Evolutionary conservation across 2,113 vertebrate genomes (phyloP), one percentile per base, ranked within the genome.

Genomic region (Poeciliopsis retropinna): DNA sequence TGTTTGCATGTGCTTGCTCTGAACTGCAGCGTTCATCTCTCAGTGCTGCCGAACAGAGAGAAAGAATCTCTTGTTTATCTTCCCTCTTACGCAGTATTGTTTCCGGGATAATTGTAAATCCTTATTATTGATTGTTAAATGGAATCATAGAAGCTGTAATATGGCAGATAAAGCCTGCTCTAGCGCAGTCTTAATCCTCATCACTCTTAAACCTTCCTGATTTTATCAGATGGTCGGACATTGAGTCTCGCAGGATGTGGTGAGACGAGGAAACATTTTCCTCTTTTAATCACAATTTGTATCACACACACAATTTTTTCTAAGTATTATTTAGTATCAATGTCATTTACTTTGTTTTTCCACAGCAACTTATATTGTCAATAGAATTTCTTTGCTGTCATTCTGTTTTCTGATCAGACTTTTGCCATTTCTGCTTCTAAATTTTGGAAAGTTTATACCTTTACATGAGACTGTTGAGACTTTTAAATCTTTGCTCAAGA

Each of bases 211-310:
- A 62, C 44, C 19, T 17, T 34, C 5, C 11, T 61, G 57, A 79
- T 67, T 64, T 44, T 28, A 44, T 77, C n/a, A 15, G 15, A 9
- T 28, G 39, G 61, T 28, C 4, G 28, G 44, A 61, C 51, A 62
- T 11, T 69, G 60, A 67, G 69, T n/a, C 76, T 79, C 64, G 67
- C 82, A 87, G 78, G 84, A 69, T 88, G 87, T 60, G 79, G 67
- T 68, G 57, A 65, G 8, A 51, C 71, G 67, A 87, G 60, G 72
- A 47, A 68, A 60, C 70, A 60, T 77, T 79, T 84, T 51, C 44
- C 64, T 31, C 71, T 69, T 37, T 60, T 76, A 69, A 71, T 80
- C 29, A 73, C 69, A 74, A n/a, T 41, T 76, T 27, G 31, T 51
- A 37, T 30, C 66, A 72, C 63, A 44, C 34, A 28, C 13, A 73